phyloP scores from a whole-genome alignment of 2,797 vertebrate species.

The Parauchenoglanis ngamensis region DNA sequence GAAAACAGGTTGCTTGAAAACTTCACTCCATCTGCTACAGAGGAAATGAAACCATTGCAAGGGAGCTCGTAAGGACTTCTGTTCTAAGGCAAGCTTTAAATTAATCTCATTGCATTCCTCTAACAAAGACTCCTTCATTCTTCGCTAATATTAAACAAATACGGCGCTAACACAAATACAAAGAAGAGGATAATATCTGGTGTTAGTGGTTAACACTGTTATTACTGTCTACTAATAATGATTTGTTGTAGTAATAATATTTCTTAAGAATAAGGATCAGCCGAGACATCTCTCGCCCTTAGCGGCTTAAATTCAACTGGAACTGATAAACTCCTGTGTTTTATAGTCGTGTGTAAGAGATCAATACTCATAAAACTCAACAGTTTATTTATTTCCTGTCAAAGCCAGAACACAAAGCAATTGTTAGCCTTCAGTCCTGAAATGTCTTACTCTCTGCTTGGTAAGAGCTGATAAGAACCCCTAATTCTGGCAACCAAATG shows the following conservation, averaged over 20 bases:
- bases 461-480: neutral
- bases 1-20: slow-evolving; percentile 43
- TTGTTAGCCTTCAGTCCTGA: neutral
- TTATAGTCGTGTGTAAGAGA: neutral
- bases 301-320: neutral
- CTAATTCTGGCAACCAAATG: neutral
- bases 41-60: slow-evolving; percentile 2
- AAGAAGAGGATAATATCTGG: too few species aligned
- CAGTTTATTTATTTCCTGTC: neutral
- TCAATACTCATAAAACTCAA: neutral
- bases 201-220: neutral
- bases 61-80: neutral
- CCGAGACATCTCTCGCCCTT: neutral
- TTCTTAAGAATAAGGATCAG: neutral
- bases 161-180: neutral
- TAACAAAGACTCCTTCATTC: neutral
- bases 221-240: neutral
- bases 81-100: neutral
- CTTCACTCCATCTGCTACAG: slow-evolving; percentile 18
- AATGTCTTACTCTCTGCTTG: neutral
- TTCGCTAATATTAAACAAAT: neutral
- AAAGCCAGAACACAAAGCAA: neutral
- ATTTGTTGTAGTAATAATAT: neutral
- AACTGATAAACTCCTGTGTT: neutral
- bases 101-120: neutral